Evolutionary conservation across 2,113 vertebrate genomes (phyloP).

Genomic region (Sebastes schlegelii): DNA sequence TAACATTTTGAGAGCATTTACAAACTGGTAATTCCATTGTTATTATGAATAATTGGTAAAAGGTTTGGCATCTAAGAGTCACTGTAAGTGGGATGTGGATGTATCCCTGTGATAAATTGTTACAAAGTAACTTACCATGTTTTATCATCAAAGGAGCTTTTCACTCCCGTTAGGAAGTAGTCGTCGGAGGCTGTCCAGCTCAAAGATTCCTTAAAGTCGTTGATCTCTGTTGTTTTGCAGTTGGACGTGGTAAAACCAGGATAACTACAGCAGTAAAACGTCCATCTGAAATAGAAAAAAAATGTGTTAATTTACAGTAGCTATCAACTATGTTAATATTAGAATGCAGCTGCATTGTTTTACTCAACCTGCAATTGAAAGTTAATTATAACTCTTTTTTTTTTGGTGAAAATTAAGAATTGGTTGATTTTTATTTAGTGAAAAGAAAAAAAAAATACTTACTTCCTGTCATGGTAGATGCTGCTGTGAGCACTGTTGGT

Average conservation of each 20-base stretch:
- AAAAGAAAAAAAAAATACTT: background rate
- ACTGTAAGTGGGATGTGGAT: background rate
- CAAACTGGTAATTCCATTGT: background rate
- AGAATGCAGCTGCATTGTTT: background rate
- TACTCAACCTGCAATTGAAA: background rate
- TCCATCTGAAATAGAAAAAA: background rate
- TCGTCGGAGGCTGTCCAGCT: background rate
- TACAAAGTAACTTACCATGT: background rate
- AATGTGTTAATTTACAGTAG: background rate
- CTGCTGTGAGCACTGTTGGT: background rate
- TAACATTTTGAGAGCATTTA: background rate
- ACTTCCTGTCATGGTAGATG: background rate
- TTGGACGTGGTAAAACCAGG: background rate
- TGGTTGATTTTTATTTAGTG: no score
- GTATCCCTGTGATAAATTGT: background rate
- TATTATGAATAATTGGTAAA: background rate
- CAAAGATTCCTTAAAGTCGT: background rate
- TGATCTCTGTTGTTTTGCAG: background rate
- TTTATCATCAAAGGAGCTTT: background rate
- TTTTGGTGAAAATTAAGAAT: background rate
- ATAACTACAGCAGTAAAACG: background rate
- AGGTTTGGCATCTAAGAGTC: no score
- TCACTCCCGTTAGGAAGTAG: background rate
- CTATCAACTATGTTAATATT: background rate
- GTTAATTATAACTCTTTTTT: background rate